phyloP scores from a whole-genome alignment of 2,888 invertebrate species.

The Drosophila austrosaltans region DNA sequence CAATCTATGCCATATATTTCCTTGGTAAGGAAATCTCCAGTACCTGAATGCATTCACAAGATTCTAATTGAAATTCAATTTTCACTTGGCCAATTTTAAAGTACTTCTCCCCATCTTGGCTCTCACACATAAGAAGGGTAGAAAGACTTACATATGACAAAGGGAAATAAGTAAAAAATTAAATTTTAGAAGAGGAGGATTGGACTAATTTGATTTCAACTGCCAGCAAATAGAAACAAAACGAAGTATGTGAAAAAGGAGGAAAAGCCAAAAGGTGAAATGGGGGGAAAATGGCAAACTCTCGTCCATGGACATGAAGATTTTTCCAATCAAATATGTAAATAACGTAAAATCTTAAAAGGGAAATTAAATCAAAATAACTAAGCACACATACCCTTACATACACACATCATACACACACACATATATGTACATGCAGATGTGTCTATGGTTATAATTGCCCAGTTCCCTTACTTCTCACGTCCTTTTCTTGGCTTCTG shows the following conservation, averaged over 20 bases:
- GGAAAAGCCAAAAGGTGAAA: conserved; percentile 33
- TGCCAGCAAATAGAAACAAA: conserved; percentile 33
- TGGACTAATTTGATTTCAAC: conserved; percentile 69
- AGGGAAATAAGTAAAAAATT: conserved; percentile 58
- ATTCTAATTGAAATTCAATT: conserved; percentile 8
- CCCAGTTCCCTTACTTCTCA: conserved; percentile 38
- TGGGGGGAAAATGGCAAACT: conserved; percentile 18
- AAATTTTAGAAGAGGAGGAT: conserved; percentile 46
- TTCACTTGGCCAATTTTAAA: conserved; percentile 24
- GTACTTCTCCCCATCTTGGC: not conserved
- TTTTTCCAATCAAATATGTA: conserved; percentile 75
- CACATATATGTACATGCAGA: conserved; percentile 34
- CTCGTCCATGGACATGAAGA: conserved; percentile 22
- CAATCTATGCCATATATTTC: no score
- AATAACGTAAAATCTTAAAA: conserved; percentile 62
- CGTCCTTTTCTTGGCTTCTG: conserved; percentile 9
- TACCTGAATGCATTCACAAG: not conserved
- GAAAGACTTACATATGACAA: conserved; percentile 23
- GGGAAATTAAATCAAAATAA: conserved; percentile 77
- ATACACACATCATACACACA: conserved; percentile 33
- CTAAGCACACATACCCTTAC: not conserved
- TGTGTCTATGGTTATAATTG: conserved; percentile 54
- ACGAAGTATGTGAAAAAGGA: conserved; percentile 26
- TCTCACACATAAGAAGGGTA: conserved; percentile 14
- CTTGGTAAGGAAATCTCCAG: no score